Evolutionary conservation across 2,888 invertebrate species (phyloP), one percentile per base, ranked within the genome.

Genomic region (Spilosoma lubricipeda): DNA sequence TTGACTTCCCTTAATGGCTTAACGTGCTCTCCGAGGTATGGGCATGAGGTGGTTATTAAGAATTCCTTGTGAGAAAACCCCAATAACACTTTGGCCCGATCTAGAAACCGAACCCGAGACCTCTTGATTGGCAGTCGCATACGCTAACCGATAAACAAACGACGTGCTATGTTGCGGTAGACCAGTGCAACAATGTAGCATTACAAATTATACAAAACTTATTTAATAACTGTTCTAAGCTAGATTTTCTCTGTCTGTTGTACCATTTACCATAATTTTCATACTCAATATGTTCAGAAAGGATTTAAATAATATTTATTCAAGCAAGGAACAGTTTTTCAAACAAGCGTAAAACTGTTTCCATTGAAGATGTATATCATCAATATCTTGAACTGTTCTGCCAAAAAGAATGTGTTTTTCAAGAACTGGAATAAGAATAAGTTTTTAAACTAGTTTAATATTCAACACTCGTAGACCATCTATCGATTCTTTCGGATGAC

Each of bases 401-500:
- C 39, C 30, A 27, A 70, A 8, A 70, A 69, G 13, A 67, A 15
- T 27, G 9, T 36, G 13, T 64, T 70, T 59, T 27, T n/a, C 18
- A 23, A 45, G 13, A 59, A 27, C n/a, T 48, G 48, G 63, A 59
- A 36, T 71, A n/a, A 27, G 18, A 30, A 67, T 7, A 71, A 77
- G 69, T 45, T 80, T 77, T 77, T 74, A 74, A 74, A 78, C 75
- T 76, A 70, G 72, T 75, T 78, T 69, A 77, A 76, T 77, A 83
- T 84, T 79, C 80, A 70, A 70, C 71, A 70, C 74, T 79, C 80
- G 86, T 78, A 72, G 63, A 33, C 74, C 69, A 77, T 78, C 79
- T 80, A 73, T 79, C 71, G 69, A 81, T 80, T 72, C 67, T 67
- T 71, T 74, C 76, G 72, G 71, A 81, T 74, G 80, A 82, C 80